Evolutionary conservation across 2,797 vertebrate genomes (phyloP), one percentile per base, ranked within the genome.

Genomic region (Limosa lapponica): DNA sequence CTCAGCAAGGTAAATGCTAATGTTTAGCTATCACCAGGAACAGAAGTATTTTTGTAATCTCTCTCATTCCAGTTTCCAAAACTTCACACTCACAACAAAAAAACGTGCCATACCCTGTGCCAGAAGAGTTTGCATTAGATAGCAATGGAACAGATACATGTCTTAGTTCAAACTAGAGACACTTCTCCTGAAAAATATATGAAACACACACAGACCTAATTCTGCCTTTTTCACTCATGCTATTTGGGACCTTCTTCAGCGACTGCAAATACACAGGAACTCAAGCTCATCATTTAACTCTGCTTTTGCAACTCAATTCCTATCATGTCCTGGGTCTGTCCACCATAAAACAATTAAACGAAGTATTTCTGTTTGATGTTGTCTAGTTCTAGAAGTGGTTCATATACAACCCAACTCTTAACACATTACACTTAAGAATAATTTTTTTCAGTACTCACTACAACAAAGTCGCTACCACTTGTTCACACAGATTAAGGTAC

Each of bases 361-460:
- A 92, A 77, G 6, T 37, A 78, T 58, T 95, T 82, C 61, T 92
- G 37, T 62, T 89, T 66, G 48, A 85, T 41, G 71, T 41, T 54
- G 41, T 55, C 69, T 71, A 28, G 36, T 74, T 72, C 58, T 75
- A 84, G 54, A 93, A 81, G n/a, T 27, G 49, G 24, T 34, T 85
- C 17, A 52, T 43, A 67, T 32, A 87, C 79, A 80, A 52, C 3
- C 41, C 85, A 82, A 46, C 43, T 57, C 61, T 61, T 70, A 82
- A 70, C 16, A 65, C 16, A 22, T 36, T 58, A 75, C 13, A 59
- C 17, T 48, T 77, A 17, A 52, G 32, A 37, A 57, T 30, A 39
- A 5, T 58, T 71, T 88, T 79, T 66, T 82, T 70, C 57, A 93
- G 55, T 61, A 65, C 17, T 64, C 52, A 11, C 44, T 87, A 52